These are phyloP conservation scores for Rotaria sp. DNA, from an alignment of 2,888 invertebrate genomes.

Conservation along the genomic window DNA sequence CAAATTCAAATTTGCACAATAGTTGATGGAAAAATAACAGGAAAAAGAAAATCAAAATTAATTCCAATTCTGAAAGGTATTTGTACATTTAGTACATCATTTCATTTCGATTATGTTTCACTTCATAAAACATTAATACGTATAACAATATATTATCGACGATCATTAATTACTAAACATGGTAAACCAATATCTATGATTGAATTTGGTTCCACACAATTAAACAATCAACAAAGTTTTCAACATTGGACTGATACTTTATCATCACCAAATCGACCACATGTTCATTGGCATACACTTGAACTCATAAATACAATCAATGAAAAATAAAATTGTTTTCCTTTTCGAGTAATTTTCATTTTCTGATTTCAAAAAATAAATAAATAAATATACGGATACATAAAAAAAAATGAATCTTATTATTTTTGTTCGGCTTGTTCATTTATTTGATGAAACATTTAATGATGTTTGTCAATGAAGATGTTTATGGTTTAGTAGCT, in stretches of 20 bases:
- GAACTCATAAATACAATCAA: background rate
- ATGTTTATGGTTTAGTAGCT: too few species aligned
- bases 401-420: too few species aligned
- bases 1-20: background rate
- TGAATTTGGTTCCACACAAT: background rate
- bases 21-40: background rate
- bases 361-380: too few species aligned
- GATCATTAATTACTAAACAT: background rate
- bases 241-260: slow-evolving; percentile 16
- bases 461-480: too few species aligned
- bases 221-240: background rate
- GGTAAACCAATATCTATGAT: background rate
- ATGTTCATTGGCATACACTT: background rate
- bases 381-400: too few species aligned
- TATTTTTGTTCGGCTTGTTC: too few species aligned
- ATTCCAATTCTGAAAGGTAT: background rate
- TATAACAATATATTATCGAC: background rate
- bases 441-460: too few species aligned
- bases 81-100: background rate
- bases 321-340: background rate
- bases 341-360: too few species aligned
- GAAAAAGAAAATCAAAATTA: background rate
- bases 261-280: background rate
- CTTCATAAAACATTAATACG: background rate
- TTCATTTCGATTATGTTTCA: background rate